Evolutionary conservation across 2,113 vertebrate genomes (phyloP).

Genomic region (Syrmaticus mikado): DNA sequence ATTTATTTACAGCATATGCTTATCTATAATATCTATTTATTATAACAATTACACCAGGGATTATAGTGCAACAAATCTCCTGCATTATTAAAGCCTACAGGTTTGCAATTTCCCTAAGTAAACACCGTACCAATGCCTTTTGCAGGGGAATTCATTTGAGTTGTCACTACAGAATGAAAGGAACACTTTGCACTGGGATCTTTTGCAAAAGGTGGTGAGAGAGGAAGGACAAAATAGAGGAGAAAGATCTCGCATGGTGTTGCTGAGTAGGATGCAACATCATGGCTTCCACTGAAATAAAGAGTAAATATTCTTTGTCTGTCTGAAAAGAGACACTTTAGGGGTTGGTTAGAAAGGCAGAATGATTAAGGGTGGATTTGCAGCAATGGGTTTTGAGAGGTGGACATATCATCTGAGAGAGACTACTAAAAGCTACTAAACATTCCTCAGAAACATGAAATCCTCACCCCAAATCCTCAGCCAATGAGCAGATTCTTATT

Average conservation of each 20-base stretch:
- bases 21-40: background rate
- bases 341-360: background rate
- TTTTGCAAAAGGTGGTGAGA: background rate
- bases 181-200: background rate
- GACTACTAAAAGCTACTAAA: background rate
- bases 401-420: background rate
- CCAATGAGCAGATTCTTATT: background rate
- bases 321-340: background rate
- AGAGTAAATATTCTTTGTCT: background rate
- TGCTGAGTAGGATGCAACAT: background rate
- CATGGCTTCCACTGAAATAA: background rate
- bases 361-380: background rate
- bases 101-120: background rate
- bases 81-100: background rate
- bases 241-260: accelerated
- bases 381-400: background rate
- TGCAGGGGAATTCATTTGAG: background rate
- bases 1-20: slow-evolving; percentile 20
- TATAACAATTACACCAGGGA: background rate
- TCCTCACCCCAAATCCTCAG: background rate
- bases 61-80: background rate
- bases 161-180: background rate
- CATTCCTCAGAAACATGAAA: background rate
- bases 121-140: background rate
- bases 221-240: background rate